Base-by-base conservation (phyloP, 2,797 vertebrate genomes). In the Oreortyx pictus region DNA sequence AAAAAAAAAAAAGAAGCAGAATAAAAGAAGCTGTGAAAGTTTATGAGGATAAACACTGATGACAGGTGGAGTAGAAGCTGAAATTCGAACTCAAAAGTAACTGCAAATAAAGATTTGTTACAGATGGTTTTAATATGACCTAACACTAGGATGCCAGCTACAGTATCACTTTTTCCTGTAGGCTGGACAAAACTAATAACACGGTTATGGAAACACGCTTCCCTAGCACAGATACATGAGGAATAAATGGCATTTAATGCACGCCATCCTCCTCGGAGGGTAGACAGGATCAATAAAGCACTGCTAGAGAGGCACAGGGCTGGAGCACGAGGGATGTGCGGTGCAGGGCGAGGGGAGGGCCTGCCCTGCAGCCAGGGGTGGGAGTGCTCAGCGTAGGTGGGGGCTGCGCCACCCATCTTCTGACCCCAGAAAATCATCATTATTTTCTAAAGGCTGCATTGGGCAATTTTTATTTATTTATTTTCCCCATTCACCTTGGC, bases 61-160 rank as follows among this genome's bases (percentile, higher is more conserved):
- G 97, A 97, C 97, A 97, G 97, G 97, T 97, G 97, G 96, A 96
- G 93, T 88, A 93, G 97, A 76, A 94, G 95, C 92, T 96, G 97
- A 97, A 97, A 97, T 85, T 31, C 41, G 96, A 98, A 94, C 97
- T 93, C 88, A 79, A 91, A 93, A 96, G 97, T 97, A 96, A 95
- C 96, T 92, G 97, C 95, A 97, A 95, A 95, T 94, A 91, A 97
- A 97, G 97, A 98, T 97, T 96, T 92, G 81, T 92, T 95, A 96
- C 98, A 98, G 97, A 96, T 97, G 98, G 97, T 91, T 97, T 73
- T 60, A 97, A 97, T 94, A 92, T 90, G 95, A 95, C 92, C 88
- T 92, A 96, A 64, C 71, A 23, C 80, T 72, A 57, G 91, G 92
- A 93, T 89, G 93, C 94, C 94, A 72, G 89, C 71, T 56, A 82